These are phyloP conservation scores for Forbesichthys agassizii DNA, from an alignment of 2,113 vertebrate species.

Conservation along the genomic window DNA sequence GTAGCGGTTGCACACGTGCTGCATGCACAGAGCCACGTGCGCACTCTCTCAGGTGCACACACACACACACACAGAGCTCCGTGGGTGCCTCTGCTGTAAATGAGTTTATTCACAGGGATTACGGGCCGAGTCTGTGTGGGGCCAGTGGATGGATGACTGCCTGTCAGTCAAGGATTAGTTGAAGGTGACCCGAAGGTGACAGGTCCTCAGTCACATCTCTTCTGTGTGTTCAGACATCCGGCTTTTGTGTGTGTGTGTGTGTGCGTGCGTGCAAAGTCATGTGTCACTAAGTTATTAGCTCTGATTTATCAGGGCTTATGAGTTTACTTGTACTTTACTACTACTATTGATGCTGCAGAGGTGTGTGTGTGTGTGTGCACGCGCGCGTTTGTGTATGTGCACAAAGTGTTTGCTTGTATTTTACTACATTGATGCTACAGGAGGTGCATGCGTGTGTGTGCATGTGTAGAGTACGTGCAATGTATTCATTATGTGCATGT, in stretches of 20 bases:
- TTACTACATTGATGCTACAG: not conserved
- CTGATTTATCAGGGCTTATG: constrained; percentile 71
- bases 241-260: constrained; percentile 21
- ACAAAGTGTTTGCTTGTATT: too few species aligned
- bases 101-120: constrained; percentile 71
- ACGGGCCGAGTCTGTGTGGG: constrained; percentile 59
- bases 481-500: not conserved
- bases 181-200: constrained; percentile 65
- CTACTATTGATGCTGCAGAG: constrained; percentile 23
- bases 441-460: not conserved
- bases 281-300: constrained; percentile 51
- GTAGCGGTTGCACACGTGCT: not conserved
- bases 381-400: not conserved
- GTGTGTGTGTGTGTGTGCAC: constrained; percentile 19
- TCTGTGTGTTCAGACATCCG: not conserved
- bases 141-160: constrained; percentile 51
- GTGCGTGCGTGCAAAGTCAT: constrained; percentile 16
- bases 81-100: constrained; percentile 33
- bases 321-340: constrained; percentile 41
- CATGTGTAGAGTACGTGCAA: not conserved
- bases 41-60: not conserved
- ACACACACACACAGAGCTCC: constrained; percentile 1
- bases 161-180: constrained; percentile 61
- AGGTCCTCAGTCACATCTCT: constrained; percentile 16
- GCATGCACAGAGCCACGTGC: not conserved